Evolutionary conservation across 2,113 vertebrate genomes (phyloP), one percentile per base, ranked within the genome.

Genomic region (Perca fluviatilis): DNA sequence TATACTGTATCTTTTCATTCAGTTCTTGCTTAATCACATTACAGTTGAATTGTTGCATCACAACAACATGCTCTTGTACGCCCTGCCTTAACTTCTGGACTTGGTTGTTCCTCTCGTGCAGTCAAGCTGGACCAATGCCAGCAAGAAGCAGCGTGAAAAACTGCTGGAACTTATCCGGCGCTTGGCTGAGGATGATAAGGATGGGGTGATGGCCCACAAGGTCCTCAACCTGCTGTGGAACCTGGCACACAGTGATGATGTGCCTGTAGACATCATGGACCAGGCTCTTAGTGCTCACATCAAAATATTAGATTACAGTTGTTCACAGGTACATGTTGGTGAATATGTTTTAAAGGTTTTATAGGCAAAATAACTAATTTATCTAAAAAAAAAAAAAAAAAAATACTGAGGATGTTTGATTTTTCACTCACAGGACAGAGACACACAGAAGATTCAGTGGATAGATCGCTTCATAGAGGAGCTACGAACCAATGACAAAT

Each of bases 381-480:
- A 43, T 60, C 49, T 65, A 0, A 4, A 73, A 11, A 27, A 27
- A 27, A 27, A 25, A 25, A 27, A 27, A 27, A 27, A 27, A 27
- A 46, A 23, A 61, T 33, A 25, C 65, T 78, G 46, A 86, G 2
- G 1, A 18, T 70, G 4, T 79, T 74, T 54, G 0, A 60, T 77
- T 57, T 43, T 72, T 77, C 6, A 33, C 69, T 93, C 94, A 80
- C 93, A 99, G 98, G 98, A 99, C 92, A 95, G 98, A 92, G 98
- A 99, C 89, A 98, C 98, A 1, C 98, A 99, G 74, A 99, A 99
- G 95, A 99, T 99, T 87, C 98, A 99, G 80, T 99, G 98, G 98
- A 99, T 99, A 91, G 98, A 99, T 94, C 97, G 98, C 72, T 99
- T 99, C 94, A 99, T 99, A 95, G 98, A 99, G 95, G 98, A 99